Percentiles rank a stretch among this genome's conserved stretches.
phyloP scores from a whole-genome alignment of 2,888 invertebrate species.

The Charanyca ferruginea region DNA sequence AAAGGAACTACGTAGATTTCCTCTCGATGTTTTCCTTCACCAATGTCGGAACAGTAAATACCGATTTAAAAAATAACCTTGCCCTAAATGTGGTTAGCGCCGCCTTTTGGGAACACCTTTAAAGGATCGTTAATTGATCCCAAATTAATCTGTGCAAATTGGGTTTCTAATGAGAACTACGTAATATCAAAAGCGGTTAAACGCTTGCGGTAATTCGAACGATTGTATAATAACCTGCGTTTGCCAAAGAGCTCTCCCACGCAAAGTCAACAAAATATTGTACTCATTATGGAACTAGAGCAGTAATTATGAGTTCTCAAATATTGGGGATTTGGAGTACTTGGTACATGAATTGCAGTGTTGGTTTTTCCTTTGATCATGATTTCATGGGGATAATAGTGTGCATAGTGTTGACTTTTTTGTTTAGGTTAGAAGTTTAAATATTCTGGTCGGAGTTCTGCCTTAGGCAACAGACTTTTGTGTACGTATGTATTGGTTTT shows the following conservation, averaged over 20 bases:
- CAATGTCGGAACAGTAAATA: background rate
- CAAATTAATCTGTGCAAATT: slow-evolving; percentile 42
- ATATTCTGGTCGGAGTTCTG: too few species aligned
- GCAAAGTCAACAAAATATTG: slow-evolving; percentile 39
- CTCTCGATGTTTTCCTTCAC: background rate
- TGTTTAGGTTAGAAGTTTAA: background rate
- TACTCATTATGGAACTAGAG: slow-evolving; percentile 41
- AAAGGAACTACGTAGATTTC: too few species aligned
- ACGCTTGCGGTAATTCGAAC: background rate
- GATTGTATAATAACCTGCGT: slow-evolving; percentile 30
- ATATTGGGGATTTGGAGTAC: slow-evolving; percentile 29
- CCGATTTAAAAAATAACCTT: background rate
- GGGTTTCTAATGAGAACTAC: slow-evolving; percentile 29
- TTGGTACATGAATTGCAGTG: slow-evolving; percentile 13
- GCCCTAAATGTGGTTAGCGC: background rate
- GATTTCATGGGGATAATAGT: background rate
- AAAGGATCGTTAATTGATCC: slow-evolving; percentile 32
- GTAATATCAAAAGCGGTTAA: slow-evolving; percentile 34
- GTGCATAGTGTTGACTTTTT: background rate
- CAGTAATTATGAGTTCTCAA: slow-evolving; percentile 37
- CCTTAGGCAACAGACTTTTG: too few species aligned
- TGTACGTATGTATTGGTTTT: too few species aligned
- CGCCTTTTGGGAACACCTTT: slow-evolving; percentile 16
- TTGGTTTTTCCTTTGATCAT: slow-evolving; percentile 20
- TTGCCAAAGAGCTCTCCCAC: slow-evolving; percentile 9